These are phyloP conservation scores for Malurus alboscapulatus DNA, from an alignment of 2,113 vertebrate genomes.

Conservation along the genomic window DNA sequence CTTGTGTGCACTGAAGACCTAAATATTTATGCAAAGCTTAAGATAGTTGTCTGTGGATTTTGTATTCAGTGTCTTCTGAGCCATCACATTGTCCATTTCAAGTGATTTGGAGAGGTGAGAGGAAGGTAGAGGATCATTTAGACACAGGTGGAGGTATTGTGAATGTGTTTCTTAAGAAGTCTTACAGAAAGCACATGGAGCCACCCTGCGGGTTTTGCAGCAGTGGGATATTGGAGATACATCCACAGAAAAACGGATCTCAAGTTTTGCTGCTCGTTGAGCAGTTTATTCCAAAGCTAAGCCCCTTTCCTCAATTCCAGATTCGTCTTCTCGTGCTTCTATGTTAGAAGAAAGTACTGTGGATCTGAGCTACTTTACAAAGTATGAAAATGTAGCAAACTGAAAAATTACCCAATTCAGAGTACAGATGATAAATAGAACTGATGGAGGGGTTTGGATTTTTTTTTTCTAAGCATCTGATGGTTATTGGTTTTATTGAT, in stretches of 20 bases:
- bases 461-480: neutral
- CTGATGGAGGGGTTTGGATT: neutral
- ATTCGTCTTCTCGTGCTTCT: neutral
- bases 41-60: neutral
- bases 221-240: neutral
- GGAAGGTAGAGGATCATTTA: neutral
- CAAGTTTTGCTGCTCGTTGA: neutral
- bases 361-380: neutral
- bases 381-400: neutral
- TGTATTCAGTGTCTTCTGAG: neutral
- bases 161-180: neutral
- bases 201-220: neutral
- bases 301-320: neutral
- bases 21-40: neutral
- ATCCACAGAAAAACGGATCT: neutral
- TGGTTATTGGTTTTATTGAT: neutral
- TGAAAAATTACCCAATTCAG: neutral
- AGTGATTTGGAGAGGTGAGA: neutral
- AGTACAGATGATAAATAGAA: neutral
- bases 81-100: neutral
- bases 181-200: neutral
- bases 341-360: neutral
- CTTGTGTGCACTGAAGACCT: neutral
- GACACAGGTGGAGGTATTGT: neutral
- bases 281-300: neutral